These are phyloP conservation scores for Antigone vipio DNA, from an alignment of 2,113 vertebrate genomes.

Conservation along the genomic window DNA sequence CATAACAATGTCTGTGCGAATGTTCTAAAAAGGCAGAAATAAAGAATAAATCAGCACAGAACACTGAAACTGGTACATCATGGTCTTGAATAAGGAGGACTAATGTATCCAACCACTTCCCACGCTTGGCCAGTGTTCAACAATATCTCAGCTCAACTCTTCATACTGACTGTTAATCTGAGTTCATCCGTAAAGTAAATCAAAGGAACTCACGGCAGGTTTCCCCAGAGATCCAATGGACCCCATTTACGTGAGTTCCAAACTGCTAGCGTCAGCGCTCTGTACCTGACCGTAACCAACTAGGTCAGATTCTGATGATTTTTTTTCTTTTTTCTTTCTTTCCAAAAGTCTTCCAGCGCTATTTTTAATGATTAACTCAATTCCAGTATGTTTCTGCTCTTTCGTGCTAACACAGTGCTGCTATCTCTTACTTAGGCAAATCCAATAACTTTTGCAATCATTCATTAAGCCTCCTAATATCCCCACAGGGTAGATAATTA, in stretches of 20 bases:
- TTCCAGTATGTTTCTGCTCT: background rate
- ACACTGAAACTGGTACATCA: background rate
- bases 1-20: conserved; percentile 94
- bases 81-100: background rate
- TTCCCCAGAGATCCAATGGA: background rate
- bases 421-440: conserved; percentile 25
- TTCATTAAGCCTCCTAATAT: background rate
- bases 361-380: background rate
- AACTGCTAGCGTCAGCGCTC: background rate
- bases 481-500: background rate
- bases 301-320: background rate
- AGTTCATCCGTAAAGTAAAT: background rate
- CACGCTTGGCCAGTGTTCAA: background rate
- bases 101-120: background rate
- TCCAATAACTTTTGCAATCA: conserved; percentile 8
- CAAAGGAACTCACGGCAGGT: background rate
- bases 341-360: background rate
- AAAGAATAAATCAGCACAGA: background rate
- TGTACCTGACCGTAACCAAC: background rate
- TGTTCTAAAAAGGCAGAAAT: conserved; percentile 76
- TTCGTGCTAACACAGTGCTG: background rate
- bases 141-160: background rate
- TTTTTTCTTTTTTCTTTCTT: background rate
- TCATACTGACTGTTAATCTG: background rate
- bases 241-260: background rate